Percentiles rank a stretch among this genome's conserved stretches.
These are phyloP conservation scores for Ailuropoda melanoleuca DNA, from an alignment of 2,113 vertebrate genomes.

Conservation along the genomic window DNA sequence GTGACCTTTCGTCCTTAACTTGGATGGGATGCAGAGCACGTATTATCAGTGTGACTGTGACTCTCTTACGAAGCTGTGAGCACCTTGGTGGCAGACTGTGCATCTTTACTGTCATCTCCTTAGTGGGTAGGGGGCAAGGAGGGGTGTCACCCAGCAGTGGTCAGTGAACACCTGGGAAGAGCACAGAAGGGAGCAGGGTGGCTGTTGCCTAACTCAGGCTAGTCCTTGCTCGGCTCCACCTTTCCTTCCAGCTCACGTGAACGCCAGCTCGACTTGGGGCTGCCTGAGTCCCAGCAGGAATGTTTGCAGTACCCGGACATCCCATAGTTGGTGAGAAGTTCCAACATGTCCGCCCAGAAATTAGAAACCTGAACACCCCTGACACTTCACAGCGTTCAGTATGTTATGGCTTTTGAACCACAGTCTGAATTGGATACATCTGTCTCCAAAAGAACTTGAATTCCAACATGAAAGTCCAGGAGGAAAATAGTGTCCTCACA, in stretches of 20 bases:
- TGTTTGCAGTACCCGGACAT: background rate
- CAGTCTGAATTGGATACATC: constrained; percentile 42
- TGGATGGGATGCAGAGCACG: fast-evolving
- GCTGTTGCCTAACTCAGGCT: background rate
- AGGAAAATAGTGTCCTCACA: background rate
- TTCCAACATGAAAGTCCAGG: background rate
- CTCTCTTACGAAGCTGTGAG: background rate
- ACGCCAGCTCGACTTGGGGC: background rate
- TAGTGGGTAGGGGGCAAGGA: background rate
- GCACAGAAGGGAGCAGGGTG: background rate
- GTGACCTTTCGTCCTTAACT: no score
- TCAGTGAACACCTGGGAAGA: background rate
- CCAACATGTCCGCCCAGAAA: constrained; percentile 18
- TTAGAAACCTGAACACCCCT: constrained; percentile 21
- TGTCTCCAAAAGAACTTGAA: constrained; percentile 40
- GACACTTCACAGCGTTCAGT: background rate
- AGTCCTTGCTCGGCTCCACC: background rate
- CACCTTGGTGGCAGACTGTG: background rate
- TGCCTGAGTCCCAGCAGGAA: background rate
- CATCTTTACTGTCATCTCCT: background rate
- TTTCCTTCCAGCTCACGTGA: background rate
- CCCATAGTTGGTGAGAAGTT: background rate
- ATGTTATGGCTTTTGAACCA: background rate
- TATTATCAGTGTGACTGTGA: background rate
- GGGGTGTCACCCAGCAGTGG: background rate